phyloP scores from a whole-genome alignment of 2,797 vertebrate genomes.

The Macroramphosus scolopax region DNA sequence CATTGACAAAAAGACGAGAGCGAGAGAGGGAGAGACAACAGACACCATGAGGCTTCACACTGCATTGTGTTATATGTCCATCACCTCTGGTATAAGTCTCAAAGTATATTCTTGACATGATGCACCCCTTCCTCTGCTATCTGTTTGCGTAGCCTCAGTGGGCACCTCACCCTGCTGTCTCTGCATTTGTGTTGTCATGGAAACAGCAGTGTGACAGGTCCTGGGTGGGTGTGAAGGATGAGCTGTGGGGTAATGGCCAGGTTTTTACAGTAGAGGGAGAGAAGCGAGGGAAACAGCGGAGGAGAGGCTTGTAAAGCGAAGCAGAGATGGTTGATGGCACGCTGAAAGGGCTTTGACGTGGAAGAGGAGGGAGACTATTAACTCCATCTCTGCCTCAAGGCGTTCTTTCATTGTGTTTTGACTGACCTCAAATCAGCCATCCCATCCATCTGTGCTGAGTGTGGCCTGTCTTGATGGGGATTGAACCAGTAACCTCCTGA shows the following conservation, averaged over 20 bases:
- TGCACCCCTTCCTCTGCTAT: constrained; percentile 49
- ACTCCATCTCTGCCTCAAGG: constrained; percentile 44
- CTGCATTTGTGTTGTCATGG: constrained; percentile 77
- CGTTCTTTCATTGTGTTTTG: constrained; percentile 60
- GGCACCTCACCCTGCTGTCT: constrained; percentile 75
- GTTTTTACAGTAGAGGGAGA: constrained; percentile 60
- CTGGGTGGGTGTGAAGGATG: constrained; percentile 77
- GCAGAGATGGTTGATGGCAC: constrained; percentile 49
- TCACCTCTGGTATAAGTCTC: constrained; percentile 34
- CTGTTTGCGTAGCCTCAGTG: constrained; percentile 67
- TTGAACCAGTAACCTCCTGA: too few relatives aligned
- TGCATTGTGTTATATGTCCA: constrained; percentile 42
- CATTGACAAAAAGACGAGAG: too few relatives aligned
- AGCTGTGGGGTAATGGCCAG: constrained; percentile 76
- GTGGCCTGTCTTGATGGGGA: too few relatives aligned
- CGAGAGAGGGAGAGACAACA: too few relatives aligned
- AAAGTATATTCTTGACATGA: constrained; percentile 48
- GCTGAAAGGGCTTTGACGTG: constrained; percentile 48
- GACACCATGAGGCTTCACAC: constrained; percentile 7
- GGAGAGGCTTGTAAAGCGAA: constrained; percentile 29
- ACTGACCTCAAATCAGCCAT: constrained; percentile 59
- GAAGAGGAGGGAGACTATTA: constrained; percentile 49
- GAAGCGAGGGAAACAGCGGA: constrained; percentile 1
- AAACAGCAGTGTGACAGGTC: constrained; percentile 78
- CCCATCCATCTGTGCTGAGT: constrained; percentile 42